phyloP scores from a whole-genome alignment of 2,113 vertebrate genomes.

The Crocuta crocuta region DNA sequence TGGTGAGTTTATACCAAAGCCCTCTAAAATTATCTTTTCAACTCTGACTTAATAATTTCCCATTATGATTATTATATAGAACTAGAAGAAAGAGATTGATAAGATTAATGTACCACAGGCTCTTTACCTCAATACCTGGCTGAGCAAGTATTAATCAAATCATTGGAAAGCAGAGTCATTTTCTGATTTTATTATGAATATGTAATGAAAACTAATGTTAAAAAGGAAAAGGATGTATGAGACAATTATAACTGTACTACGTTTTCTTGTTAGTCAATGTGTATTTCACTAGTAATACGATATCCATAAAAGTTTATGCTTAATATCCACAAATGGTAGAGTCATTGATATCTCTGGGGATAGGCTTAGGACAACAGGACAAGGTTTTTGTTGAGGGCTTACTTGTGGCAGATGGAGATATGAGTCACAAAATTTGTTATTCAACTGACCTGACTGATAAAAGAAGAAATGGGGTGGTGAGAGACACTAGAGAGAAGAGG shows the following conservation, averaged over 20 bases:
- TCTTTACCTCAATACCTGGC: constrained; percentile 55
- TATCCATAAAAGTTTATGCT: background rate
- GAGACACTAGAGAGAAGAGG: background rate
- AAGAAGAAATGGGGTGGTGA: background rate
- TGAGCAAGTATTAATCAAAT: constrained; percentile 81
- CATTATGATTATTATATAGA: constrained; percentile 66
- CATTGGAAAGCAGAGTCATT: constrained; percentile 73
- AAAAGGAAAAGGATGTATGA: background rate
- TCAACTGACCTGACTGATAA: background rate
- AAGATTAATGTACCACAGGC: constrained; percentile 74
- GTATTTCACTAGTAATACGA: background rate
- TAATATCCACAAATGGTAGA: background rate
- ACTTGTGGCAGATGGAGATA: background rate
- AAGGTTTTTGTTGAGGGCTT: background rate
- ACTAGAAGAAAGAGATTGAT: constrained; percentile 52
- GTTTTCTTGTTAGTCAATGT: background rate
- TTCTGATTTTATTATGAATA: constrained; percentile 53
- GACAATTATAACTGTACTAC: constrained; percentile 13
- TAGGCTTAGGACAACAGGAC: background rate
- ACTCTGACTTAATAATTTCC: constrained; percentile 44
- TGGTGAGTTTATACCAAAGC: constrained; percentile 21
- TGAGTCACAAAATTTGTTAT: background rate
- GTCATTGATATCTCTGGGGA: background rate
- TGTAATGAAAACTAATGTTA: constrained; percentile 43
- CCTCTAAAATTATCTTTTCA: constrained; percentile 49